Evolutionary conservation across 2,113 vertebrate genomes (phyloP), one percentile per base, ranked within the genome.

Genomic region (Tachuris rubrigastra): DNA sequence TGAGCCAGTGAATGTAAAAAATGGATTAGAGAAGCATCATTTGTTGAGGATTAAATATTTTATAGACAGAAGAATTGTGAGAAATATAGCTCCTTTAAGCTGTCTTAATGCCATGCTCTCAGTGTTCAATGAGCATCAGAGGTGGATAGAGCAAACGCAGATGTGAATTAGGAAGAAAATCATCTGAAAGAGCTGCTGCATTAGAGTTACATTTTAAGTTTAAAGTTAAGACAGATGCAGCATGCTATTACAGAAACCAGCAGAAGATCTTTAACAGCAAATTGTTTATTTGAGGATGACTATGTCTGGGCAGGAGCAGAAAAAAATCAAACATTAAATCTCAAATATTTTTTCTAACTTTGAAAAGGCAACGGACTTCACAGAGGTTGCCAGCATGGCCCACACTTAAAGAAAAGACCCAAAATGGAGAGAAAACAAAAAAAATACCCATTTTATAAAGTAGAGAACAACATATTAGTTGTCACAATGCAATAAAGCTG

Each of bases 1-100:
- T 78, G 74, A 94, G 55, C 55, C 19, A 81, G 63, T 31, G 35
- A 74, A 89, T 44, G 68, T 67, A 86, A 81, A 78, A 92, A 73
- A 81, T 14, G 35, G 72, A 80, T 89, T 72, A 90, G 73, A 78
- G 88, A 93, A 89, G 35, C 3, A 8, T 33, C 1, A 50, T 66
- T 92, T 92, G 21, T 42, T 92, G 21, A 90, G 65, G 47, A 94
- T 75, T 89, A 92, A 89, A 52, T 73, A 89, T 72, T 71, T 67
- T 71, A 65, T 25, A 85, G 69, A 81, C 68, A 95, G 73, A 85
- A 89, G 21, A 90, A 77, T 42, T 33, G 35, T 63, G 39, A 80
- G 55, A 86, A 93, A 85, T 65, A 60, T 4, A 20, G n/a, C 25
- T 74, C 86, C 31, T 87, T 86, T 50, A 88, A 55, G 24, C 23